Evolutionary conservation across 2,888 invertebrate species (phyloP), one percentile per base, ranked within the genome.

Genomic region (Torymus aiolomorphi): DNA sequence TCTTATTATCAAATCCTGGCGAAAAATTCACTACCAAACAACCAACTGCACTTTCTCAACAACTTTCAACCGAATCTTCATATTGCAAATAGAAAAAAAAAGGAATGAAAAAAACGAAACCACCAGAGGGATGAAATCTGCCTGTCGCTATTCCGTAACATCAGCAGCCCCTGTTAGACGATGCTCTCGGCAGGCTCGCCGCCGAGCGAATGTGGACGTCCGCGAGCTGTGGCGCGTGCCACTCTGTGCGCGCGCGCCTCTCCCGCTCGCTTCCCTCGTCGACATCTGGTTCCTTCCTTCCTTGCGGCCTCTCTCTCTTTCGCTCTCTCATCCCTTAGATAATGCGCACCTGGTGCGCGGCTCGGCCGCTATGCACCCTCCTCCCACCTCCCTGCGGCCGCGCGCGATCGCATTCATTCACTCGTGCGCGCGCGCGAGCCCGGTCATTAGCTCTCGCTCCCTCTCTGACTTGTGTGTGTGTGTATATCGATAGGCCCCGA

Each of bases 251-350:
- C 63, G 31, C 24, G 76, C 20, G 31, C 16, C 70, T n/a, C 56
- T 72, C 51, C 11, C 57, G 51, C 66, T 57, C 31, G 62, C 61
- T 31, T 31, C 31, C n/a, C 66, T 24, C 67, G 86, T 88, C 87
- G 89, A 89, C 90, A 90, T 90, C 90, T 90, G 89, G 88, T 86
- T 84, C 85, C 86, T 80, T 83, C 75, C 42, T 86, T 84, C 85
- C 86, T 80, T 83, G 78, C 42, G 74, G 78, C 71, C 31, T 31
- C 31, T 31, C 31, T n/a, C 16, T 57, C 13, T 65, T 20, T 18
- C 67, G 52, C 62, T 49, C 85, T 86, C 86, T 88, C 88, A 89
- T 90, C 89, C 88, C 87, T 85, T 83, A 85, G 85, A 86, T 86
- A 86, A 85, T 83, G 85, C 85, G 85, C 88, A 88, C 88, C 88